Base-by-base conservation (phyloP, 2,113 vertebrate genomes). In the Pomatorhinus ruficollis region DNA sequence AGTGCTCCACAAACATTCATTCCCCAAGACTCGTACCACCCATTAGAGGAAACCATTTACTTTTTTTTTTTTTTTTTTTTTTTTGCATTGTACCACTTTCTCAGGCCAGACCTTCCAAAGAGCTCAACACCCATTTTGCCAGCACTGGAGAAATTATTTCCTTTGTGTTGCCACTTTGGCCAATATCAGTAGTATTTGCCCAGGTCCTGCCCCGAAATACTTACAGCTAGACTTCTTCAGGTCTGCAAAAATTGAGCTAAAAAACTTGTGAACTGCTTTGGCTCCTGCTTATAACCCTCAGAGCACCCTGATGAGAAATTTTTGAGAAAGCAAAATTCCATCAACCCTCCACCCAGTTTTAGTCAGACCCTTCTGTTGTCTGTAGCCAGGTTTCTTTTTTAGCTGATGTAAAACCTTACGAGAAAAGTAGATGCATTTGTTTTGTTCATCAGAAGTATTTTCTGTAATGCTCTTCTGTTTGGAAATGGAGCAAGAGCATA, bases 1-100 rank as follows among this genome's bases (percentile, higher is more conserved):
- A 96, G 84, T 20, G 93, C 90, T 96, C 90, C 61, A 81, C 95
- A 94, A 95, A 94, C 63, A 95, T 74, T 91, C 27, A 35, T 79
- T 91, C 75, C 45, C 52, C 63, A 63, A 54, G 45, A n/a, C 42
- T 83, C 13, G 37, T 63, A 83, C 82, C 82, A 94, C 68, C 88
- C 76, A 30, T 86, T n/a, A 10, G 64, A 92, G 68, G 60, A 81
- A 96, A 75, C 12, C 7, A 28, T 54, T 56, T 60, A 19, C 18
- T 6, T 11, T 60, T 60, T 6, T 11, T 10, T 13, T 42, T 44
- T 5, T 11, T 7, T 35, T 65, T n/a, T 56, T 60, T 52, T 6
- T 11, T 63, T 50, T 23, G 10, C 22, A 44, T 80, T 40, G 50
- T 85, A 22, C 47, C 10, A 6, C 21, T 91, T 61, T 61, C 44